Evolutionary conservation across 2,113 vertebrate species (phyloP).

Genomic region (Parotia lawesii): DNA sequence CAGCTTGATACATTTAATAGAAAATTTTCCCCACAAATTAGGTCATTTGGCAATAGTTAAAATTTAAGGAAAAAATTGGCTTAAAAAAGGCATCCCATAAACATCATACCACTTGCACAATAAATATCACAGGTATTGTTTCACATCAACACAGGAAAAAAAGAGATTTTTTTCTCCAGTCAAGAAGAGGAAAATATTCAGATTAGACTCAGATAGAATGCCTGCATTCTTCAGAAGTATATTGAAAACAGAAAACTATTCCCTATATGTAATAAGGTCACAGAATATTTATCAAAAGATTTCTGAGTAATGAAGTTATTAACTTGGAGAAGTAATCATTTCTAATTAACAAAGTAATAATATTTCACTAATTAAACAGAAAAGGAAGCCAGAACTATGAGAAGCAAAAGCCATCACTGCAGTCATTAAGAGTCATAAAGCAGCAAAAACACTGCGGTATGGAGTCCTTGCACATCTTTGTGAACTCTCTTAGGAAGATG

Average conservation of each 20-base stretch:
- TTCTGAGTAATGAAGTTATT: conserved; percentile 4
- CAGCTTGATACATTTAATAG: conserved; percentile 23
- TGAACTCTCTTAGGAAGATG: background rate
- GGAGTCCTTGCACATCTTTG: conserved; percentile 2
- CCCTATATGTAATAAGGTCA: background rate
- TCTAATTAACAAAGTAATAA: conserved; percentile 39
- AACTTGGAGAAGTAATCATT: conserved; percentile 6
- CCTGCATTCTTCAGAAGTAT: conserved; percentile 22
- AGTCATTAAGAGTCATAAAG: background rate
- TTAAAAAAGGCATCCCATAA: background rate
- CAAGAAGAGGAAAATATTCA: background rate
- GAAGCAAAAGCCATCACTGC: background rate
- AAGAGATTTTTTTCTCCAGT: background rate
- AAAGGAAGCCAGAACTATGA: background rate
- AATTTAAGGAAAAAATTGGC: background rate
- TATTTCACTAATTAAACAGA: conserved; percentile 12
- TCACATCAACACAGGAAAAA: background rate
- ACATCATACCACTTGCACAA: background rate
- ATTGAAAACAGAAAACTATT: background rate
- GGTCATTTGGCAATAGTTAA: conserved; percentile 14
- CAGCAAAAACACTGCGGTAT: background rate
- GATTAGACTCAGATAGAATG: background rate
- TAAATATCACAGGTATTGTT: background rate
- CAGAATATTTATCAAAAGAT: conserved; percentile 36
- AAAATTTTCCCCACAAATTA: background rate